Conservation (phyloP, 2,888 invertebrate species). For the Seira ritae region DNA sequence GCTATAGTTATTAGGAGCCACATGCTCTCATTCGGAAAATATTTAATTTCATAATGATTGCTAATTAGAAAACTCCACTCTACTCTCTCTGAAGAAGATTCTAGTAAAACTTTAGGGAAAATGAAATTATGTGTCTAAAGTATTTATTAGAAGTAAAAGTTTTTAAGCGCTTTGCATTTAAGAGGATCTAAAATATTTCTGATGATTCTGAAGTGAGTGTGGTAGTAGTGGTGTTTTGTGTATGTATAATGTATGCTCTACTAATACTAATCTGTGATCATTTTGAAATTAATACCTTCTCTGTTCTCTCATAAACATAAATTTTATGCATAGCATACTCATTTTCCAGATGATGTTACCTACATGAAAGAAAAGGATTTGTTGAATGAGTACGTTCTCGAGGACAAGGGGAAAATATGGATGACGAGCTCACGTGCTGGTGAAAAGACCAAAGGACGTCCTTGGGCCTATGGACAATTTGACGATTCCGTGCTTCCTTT, state of each 20-base stretch:
- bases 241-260: too few species aligned
- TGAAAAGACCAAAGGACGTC: slow-evolving; percentile 83
- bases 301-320: too few species aligned
- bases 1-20: too few species aligned
- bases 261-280: too few species aligned
- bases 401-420: slow-evolving; percentile 91
- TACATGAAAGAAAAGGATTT: slow-evolving; percentile 83
- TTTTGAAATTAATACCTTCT: too few species aligned
- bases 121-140: neutral
- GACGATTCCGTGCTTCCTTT: slow-evolving; percentile 84
- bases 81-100: neutral
- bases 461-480: slow-evolving; percentile 91
- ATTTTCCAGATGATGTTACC: slow-evolving; percentile 80
- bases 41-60: neutral
- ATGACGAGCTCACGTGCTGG: slow-evolving; percentile 83
- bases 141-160: neutral
- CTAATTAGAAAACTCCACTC: neutral
- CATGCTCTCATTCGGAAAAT: neutral
- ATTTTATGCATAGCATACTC: too few species aligned
- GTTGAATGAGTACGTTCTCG: slow-evolving; percentile 86
- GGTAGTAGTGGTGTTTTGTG: too few species aligned
- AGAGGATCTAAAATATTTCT: too few species aligned
- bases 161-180: neutral
- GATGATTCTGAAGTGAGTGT: too few species aligned
- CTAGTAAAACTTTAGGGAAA: neutral